Conservation (phyloP, 2,888 invertebrate genomes). For the Ectropis crepuscularia region DNA sequence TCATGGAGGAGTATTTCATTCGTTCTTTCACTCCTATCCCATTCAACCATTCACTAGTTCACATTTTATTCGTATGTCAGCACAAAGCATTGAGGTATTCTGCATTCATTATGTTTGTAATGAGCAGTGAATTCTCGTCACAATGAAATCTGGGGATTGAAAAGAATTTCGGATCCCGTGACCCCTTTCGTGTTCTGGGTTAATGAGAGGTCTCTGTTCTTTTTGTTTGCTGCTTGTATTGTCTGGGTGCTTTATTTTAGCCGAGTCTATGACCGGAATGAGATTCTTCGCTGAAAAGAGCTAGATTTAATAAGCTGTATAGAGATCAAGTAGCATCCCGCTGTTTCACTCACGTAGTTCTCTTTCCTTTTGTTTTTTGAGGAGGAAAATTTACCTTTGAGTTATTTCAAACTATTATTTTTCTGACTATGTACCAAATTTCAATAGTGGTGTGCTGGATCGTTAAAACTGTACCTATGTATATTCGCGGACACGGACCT, state of each 20-base stretch:
- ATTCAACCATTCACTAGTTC: conserved; percentile 28
- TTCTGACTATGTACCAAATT: no score
- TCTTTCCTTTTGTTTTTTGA: no score
- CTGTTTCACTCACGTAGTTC: no score
- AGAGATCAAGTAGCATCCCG: no score
- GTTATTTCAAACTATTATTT: no score
- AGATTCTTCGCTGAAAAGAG: background rate
- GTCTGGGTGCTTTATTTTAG: conserved; percentile 14
- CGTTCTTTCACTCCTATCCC: conserved; percentile 11
- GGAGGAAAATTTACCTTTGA: no score
- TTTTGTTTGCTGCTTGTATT: conserved; percentile 25
- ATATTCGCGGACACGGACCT: no score
- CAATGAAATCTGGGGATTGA: conserved; percentile 42
- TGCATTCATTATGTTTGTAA: conserved; percentile 39
- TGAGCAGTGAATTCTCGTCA: conserved; percentile 33
- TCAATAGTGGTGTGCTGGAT: no score
- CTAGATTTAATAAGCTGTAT: no score
- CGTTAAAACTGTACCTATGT: no score
- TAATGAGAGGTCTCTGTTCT: conserved; percentile 38
- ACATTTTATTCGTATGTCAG: conserved; percentile 19
- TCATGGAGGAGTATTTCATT: conserved; percentile 32
- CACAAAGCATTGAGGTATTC: conserved; percentile 18
- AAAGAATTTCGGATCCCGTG: conserved; percentile 42
- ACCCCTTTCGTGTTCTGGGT: conserved; percentile 35
- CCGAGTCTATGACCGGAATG: background rate